Percentiles rank a stretch among this genome's conserved stretches.
Conservation (phyloP, 2,797 vertebrate genomes). For the Falco cherrug region DNA sequence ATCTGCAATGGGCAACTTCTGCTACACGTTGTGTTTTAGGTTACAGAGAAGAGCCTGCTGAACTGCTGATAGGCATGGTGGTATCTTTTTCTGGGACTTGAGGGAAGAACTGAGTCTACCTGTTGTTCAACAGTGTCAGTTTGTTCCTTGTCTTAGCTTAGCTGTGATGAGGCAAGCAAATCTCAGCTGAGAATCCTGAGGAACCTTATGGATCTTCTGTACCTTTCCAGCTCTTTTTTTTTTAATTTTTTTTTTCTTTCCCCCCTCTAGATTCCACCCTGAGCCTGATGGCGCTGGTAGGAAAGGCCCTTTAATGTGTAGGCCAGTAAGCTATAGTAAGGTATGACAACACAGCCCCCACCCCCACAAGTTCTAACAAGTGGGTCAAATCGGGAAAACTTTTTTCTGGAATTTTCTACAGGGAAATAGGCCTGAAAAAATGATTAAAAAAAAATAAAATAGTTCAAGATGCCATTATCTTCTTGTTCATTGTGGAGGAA, state of each 20-base stretch:
- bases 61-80: neutral
- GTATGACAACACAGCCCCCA: neutral
- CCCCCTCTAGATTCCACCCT: neutral
- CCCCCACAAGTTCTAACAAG: neutral
- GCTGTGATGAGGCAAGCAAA: neutral
- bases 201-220: neutral
- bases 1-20: neutral
- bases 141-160: neutral
- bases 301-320: neutral
- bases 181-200: neutral
- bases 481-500: neutral
- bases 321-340: neutral
- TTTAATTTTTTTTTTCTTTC: neutral
- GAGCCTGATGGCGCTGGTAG: neutral
- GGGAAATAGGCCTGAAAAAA: neutral
- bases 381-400: neutral
- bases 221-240: neutral
- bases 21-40: accelerated
- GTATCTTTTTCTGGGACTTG: neutral
- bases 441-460: neutral
- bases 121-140: accelerated
- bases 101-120: neutral
- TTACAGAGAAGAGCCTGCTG: neutral
- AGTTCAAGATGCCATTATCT: neutral
- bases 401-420: neutral